Base-by-base conservation (phyloP, 2,797 vertebrate genomes). In the Microctenopoma stevenorrisi region DNA sequence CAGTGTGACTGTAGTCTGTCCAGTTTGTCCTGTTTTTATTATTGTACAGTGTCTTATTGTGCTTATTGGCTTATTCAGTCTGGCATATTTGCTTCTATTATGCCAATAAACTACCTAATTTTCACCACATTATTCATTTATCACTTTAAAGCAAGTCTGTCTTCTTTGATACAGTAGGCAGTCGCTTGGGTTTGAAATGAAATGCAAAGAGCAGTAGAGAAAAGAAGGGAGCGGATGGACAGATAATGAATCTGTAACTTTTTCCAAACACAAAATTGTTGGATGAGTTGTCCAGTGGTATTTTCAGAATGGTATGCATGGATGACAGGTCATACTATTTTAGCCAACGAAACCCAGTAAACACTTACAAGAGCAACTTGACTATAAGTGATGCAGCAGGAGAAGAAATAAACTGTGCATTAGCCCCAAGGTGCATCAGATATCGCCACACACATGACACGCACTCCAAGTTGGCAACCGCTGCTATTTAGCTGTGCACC, bases 371-470 rank as follows among this genome's bases (percentile, higher is more conserved):
- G 14, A 33, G 28, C 40, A 14, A 5, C 22, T 3, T 0, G 6
- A 28, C 51, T 70, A 67, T 86, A 67, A 73, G 44, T 55, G 50
- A 47, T 53, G 40, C 50, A 25, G 50, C 52, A 50, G 33, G 18
- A 47, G 51, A 9, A 66, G 66, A 64, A 55, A 72, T 40, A 0
- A 48, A 46, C 15, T 0, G 46, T 14, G 49, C 50, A 76, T 83
- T 72, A 66, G 16, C 63, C 50, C 64, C 46, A 37, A 1, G 52
- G 66, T 49, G 1, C 60, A 63, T 81, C 53, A 40, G 12, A 35
- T 76, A 46, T 54, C 63, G 48, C 60, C 67, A 62, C 55, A 76
- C 56, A 48, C 69, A 59, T 42, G 48, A 51, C 66, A 78, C 22
- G 48, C 16, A 2, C 33, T 56, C 51, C 59, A 64, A 35, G 14